Evolutionary conservation across 2,797 vertebrate genomes (phyloP).

Genomic region (Centropyge bicolor): DNA sequence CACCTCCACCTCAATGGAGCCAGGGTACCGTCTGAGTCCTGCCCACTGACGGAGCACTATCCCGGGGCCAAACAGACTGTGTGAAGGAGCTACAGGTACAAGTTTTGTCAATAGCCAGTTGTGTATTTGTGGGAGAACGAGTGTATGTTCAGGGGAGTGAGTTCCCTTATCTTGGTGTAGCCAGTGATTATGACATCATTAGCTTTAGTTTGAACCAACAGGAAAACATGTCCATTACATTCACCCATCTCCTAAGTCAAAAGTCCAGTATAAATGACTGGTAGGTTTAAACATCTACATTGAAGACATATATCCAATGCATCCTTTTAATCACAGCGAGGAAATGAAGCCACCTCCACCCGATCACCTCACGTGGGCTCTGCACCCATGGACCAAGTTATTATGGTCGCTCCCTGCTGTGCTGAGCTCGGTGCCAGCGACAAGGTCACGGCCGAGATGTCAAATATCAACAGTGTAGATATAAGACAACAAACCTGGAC

Average conservation of each 20-base stretch:
- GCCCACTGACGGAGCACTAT: conserved; percentile 45
- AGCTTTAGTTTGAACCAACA: conserved; percentile 13
- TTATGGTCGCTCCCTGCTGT: too few species aligned
- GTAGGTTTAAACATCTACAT: neutral
- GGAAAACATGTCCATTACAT: conserved; percentile 3
- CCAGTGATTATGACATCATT: conserved; percentile 13
- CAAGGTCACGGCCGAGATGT: too few species aligned
- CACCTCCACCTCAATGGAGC: conserved; percentile 30
- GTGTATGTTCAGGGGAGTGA: conserved; percentile 20
- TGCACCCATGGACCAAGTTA: neutral
- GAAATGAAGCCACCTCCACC: neutral
- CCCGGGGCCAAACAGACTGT: conserved; percentile 23
- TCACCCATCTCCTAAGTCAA: conserved; percentile 4
- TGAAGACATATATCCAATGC: neutral
- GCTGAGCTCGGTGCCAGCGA: too few species aligned
- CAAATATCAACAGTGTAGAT: too few species aligned
- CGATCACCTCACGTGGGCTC: neutral
- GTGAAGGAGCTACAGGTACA: conserved; percentile 10
- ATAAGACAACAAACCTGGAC: too few species aligned
- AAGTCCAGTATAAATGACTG: neutral
- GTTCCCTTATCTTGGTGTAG: conserved; percentile 15
- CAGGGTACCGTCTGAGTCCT: conserved; percentile 17
- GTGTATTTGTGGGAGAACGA: conserved; percentile 29
- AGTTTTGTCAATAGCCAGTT: conserved; percentile 50
- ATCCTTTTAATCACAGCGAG: neutral